Conservation (phyloP, 1,140 invertebrate species). For the Brachionus calyciflorus region DNA sequence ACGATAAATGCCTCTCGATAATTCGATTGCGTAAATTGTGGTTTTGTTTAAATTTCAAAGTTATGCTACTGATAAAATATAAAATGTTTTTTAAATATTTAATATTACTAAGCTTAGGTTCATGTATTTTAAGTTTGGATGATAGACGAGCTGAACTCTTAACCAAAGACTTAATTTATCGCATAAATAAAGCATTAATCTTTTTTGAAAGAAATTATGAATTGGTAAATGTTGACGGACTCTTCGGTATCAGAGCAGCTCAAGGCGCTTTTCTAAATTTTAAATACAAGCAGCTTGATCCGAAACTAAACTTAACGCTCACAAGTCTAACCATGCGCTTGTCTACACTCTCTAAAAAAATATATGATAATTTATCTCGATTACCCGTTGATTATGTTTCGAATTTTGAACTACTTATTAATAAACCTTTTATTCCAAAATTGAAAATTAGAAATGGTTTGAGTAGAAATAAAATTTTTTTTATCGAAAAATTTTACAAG, state of each 20-base stretch:
- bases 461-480: neutral
- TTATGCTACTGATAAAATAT: too few relatives aligned
- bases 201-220: constrained; percentile 31
- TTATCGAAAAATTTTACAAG: neutral
- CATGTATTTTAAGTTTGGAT: too few relatives aligned
- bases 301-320: neutral
- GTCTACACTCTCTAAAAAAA: neutral
- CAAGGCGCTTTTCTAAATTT: constrained; percentile 2
- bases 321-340: neutral
- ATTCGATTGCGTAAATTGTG: too few relatives aligned
- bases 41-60: too few relatives aligned
- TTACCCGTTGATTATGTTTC: constrained; percentile 30
- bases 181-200: neutral
- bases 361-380: neutral
- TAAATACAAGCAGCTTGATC: neutral
- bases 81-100: too few relatives aligned
- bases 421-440: neutral
- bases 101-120: too few relatives aligned
- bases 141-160: too few relatives aligned
- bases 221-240: constrained; percentile 19
- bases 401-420: neutral
- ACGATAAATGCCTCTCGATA: too few relatives aligned
- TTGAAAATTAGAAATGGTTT: neutral
- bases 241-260: constrained; percentile 23
- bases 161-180: neutral